phyloP scores from a whole-genome alignment of 2,888 invertebrate species.

The Lutraria lutraria region DNA sequence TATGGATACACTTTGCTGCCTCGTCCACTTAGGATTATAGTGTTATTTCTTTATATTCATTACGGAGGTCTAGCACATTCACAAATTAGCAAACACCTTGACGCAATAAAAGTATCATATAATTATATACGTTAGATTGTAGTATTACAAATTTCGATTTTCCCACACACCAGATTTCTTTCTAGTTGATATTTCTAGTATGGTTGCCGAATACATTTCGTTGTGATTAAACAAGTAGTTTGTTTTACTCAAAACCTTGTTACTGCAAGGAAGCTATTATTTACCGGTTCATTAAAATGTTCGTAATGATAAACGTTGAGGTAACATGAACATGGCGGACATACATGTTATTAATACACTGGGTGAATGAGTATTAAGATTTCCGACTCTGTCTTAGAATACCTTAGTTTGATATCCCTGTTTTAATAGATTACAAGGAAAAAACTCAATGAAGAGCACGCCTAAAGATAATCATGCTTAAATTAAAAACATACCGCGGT shows the following conservation, averaged over 20 bases:
- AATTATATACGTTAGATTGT: background rate
- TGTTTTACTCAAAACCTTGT: background rate
- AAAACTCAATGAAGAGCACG: too few species aligned
- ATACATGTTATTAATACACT: too few species aligned
- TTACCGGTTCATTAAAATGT: background rate
- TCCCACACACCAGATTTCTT: background rate
- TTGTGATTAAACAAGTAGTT: background rate
- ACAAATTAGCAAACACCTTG: background rate
- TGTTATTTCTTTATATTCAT: background rate
- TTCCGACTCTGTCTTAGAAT: too few species aligned
- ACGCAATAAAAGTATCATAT: background rate
- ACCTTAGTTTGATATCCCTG: too few species aligned
- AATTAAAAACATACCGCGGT: too few species aligned
- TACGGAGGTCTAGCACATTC: background rate
- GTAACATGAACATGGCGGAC: too few species aligned
- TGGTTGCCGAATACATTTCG: background rate
- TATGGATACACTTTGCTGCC: background rate
- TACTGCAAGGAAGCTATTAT: background rate
- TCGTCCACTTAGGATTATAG: background rate
- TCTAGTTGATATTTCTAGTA: background rate
- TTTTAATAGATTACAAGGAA: too few species aligned
- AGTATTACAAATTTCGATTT: too few species aligned
- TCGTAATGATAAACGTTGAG: too few species aligned
- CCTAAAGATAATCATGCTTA: too few species aligned
- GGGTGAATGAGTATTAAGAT: too few species aligned